Evolutionary conservation across 1,140 invertebrate genomes (phyloP).

Genomic region (Zophobas morio): DNA sequence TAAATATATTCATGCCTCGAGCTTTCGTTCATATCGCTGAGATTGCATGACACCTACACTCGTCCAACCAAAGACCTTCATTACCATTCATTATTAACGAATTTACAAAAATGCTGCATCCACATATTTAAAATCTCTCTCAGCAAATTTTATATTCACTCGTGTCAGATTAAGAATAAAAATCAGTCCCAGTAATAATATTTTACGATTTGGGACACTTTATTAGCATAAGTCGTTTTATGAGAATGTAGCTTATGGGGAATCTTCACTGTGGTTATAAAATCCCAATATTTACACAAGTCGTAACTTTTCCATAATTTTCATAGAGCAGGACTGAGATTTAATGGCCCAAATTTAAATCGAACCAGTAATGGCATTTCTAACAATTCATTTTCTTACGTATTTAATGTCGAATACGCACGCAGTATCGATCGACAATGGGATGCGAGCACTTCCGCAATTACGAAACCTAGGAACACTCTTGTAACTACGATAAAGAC

Average conservation of each 20-base stretch:
- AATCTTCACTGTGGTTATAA: no score
- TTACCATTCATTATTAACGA: not conserved
- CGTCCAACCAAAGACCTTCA: not conserved
- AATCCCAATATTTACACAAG: no score
- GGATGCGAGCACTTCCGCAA: no score
- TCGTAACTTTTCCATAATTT: no score
- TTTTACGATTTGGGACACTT: not conserved
- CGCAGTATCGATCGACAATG: no score
- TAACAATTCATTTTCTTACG: no score
- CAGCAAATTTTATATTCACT: not conserved
- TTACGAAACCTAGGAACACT: no score
- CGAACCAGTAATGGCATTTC: no score
- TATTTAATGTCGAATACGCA: no score
- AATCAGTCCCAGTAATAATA: not conserved
- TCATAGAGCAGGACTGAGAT: no score
- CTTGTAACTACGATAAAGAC: no score
- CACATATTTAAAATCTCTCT: not conserved
- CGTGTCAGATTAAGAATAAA: not conserved
- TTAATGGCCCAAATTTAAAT: no score
- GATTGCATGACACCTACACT: not conserved
- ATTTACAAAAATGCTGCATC: not conserved
- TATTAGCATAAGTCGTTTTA: not conserved
- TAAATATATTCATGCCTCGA: conserved; percentile 3
- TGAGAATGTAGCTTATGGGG: not conserved
- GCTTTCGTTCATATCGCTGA: conserved; percentile 5